phyloP scores from a whole-genome alignment of 2,888 invertebrate species.

The Agrypnus murinus region DNA sequence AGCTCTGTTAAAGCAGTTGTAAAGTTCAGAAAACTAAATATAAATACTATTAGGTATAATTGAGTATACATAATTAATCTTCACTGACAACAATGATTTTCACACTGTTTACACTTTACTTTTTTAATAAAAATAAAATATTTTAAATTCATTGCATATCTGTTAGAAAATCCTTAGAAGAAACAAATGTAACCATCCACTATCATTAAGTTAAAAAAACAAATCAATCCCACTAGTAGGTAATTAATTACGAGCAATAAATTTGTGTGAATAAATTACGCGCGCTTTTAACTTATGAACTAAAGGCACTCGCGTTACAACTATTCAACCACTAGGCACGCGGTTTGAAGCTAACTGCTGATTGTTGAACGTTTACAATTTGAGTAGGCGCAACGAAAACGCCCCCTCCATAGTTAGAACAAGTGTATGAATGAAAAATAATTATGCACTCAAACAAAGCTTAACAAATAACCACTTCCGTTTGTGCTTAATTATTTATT shows the following conservation, averaged over 20 bases:
- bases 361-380: conserved; percentile 29
- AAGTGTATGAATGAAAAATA: conserved; percentile 66
- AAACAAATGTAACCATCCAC: no score
- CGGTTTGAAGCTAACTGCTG: conserved; percentile 34
- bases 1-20: conserved; percentile 50
- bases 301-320: background rate
- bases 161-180: no score
- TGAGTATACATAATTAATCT: conserved; percentile 18
- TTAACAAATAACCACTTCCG: conserved; percentile 65
- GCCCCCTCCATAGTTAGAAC: conserved; percentile 62
- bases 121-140: no score
- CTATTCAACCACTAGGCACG: background rate
- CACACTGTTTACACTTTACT: background rate
- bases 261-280: no score
- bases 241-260: background rate
- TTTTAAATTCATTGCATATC: no score
- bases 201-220: no score
- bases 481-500: conserved; percentile 52
- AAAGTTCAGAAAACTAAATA: conserved; percentile 33
- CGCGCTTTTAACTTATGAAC: no score
- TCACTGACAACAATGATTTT: background rate
- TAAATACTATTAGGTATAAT: conserved; percentile 1
- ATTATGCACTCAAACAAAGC: conserved; percentile 65
- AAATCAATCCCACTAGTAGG: no score
- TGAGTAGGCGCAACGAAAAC: conserved; percentile 50